Base-by-base conservation (phyloP, 1,140 invertebrate genomes). In the Drosophila chauvacae region DNA sequence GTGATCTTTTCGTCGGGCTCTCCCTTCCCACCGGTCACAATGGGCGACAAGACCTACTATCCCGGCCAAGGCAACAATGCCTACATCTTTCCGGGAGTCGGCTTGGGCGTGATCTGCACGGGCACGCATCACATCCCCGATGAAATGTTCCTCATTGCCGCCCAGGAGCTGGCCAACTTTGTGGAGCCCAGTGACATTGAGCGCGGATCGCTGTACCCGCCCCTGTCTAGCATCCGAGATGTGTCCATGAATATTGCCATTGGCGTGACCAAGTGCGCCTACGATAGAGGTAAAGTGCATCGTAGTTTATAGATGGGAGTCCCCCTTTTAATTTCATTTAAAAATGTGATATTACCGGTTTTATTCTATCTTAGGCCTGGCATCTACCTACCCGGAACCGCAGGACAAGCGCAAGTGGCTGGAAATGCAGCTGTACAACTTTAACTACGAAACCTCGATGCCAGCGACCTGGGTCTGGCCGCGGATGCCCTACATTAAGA, bases 51-150 rank as follows among this genome's bases (percentile, higher is more conserved):
- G 91, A 95, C 95, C 4, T 98, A 95, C 92, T 95, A 96, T 70
- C 97, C 98, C 0, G 98, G 98, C 1, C 98, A 99, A 93, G 98
- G 98, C 51, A 99, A 99, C 93, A 99, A 99, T 92, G 97, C 98
- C 0, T 99, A 99, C 93, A 98, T 99, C 70, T 99, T 99, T 93
- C 98, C 98, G 2, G 92, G 92, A 47, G 95, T 99, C 1, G 97
- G 97, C 23, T 94, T 99, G 5, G 98, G 97, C 20, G 97, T 98
- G 16, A 97, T 99, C 57, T 95, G 95, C 9, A 96, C 96, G 0
- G 96, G 96, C 41, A 96, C 97, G 10, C 96, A 97, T 86, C 97
- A 97, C 87, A 98, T 99, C 82, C 95, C 95, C 1, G 97, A 99
- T 86, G 96, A 97, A 80, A 94, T 98, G 81, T 99, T 99, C 94